Base-by-base conservation (phyloP, 2,888 invertebrate genomes). In the Operophtera brumata region DNA sequence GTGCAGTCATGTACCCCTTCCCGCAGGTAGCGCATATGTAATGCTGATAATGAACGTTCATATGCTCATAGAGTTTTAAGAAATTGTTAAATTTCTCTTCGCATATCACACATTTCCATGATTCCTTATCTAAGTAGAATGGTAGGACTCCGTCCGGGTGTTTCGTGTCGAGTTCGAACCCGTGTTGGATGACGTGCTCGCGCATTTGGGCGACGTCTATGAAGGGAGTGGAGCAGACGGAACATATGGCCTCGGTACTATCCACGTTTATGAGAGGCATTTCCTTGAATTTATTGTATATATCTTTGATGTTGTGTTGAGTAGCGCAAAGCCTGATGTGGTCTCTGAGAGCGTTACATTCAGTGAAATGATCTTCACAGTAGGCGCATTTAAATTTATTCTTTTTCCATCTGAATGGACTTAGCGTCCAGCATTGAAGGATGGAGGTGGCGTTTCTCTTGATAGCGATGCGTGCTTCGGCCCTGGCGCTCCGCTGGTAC, bases 11-110 rank as follows among this genome's bases (percentile, higher is more conserved):
- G 50, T 81, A 90, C 0, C 87, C 89, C 59, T 89, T 89, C 0
- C 89, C 89, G 51, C 89, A 90, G 3, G 75, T 84, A 0, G 86
- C 75, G 57, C 89, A 90, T 39, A 89, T 88, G 20, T 86, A 86
- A 64, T 88, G 82, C 57, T 89, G 88, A 30, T 89, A 89, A 56
- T 90, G 89, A 0, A 73, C 54, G 47, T 89, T 89, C 87, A 89
- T 89, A 36, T 90, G 89, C 54, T 89, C 86, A 59, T 88, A 88
- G 0, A 90, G 70, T 68, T 87, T 87, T 0, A 89, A 64, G 50
- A 88, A 88, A 37, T 85, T 87, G 47, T 87, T 87, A 59, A 88
- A 89, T 26, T 70, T 77, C 36, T 80, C 76, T 0, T 67, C 61
- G 47, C 89, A 90, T 48, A 87, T 75, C 0, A 84, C 68, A 60